Evolutionary conservation across 2,888 invertebrate species (phyloP).

Genomic region (Amiota minor): DNA sequence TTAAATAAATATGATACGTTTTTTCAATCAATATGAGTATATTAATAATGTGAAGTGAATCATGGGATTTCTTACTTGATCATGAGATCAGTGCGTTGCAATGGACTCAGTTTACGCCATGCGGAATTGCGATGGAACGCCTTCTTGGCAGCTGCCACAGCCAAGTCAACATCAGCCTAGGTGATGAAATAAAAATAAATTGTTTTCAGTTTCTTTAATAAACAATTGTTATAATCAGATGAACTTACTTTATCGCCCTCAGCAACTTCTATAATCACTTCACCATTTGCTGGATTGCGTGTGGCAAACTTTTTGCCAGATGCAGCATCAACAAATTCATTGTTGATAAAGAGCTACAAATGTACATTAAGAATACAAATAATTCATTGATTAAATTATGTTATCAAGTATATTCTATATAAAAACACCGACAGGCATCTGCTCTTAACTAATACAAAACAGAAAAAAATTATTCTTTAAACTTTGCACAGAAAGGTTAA

Average conservation of each 20-base stretch:
- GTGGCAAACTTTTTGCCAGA: slow-evolving; percentile 91
- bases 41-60: neutral
- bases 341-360: slow-evolving; percentile 85
- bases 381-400: neutral
- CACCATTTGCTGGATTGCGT: slow-evolving; percentile 86
- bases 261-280: slow-evolving; percentile 83
- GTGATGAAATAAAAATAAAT: neutral
- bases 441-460: too few relatives aligned
- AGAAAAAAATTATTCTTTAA: neutral
- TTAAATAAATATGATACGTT: neutral
- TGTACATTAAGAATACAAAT: neutral
- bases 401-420: neutral
- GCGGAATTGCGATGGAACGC: slow-evolving; percentile 83
- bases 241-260: slow-evolving; percentile 86
- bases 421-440: too few relatives aligned
- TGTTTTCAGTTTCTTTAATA: neutral
- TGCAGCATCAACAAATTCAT: slow-evolving; percentile 85
- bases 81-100: slow-evolving; percentile 83
- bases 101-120: slow-evolving; percentile 89
- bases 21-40: too few relatives aligned
- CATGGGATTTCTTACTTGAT: slow-evolving; percentile 73
- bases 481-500: too few relatives aligned
- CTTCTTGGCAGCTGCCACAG: slow-evolving; percentile 84
- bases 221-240: neutral
- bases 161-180: slow-evolving; percentile 86